phyloP scores from a whole-genome alignment of 2,888 invertebrate species.

The Carcina quercana region DNA sequence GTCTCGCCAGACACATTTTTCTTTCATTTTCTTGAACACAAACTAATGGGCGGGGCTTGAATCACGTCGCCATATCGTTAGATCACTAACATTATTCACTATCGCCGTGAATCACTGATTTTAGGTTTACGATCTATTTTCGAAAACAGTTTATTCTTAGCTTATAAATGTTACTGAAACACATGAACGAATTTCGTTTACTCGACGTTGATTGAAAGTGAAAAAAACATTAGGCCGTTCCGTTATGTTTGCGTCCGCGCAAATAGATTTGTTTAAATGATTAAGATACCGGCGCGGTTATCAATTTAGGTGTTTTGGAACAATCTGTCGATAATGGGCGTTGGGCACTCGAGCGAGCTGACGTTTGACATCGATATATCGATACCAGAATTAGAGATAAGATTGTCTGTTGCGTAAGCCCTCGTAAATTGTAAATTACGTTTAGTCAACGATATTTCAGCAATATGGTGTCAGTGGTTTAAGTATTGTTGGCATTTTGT shows the following conservation, averaged over 20 bases:
- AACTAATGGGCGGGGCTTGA: not conserved
- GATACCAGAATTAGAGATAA: conserved; percentile 20
- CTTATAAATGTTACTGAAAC: not conserved
- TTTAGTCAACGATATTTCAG: too few species aligned
- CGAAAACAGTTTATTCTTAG: conserved; percentile 1
- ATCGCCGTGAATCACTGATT: not conserved
- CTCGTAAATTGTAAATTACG: conserved; percentile 18
- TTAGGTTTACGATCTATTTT: not conserved
- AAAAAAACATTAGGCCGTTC: not conserved
- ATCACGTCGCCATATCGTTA: not conserved
- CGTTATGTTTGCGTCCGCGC: too few species aligned
- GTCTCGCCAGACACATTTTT: not conserved
- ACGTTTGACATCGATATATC: conserved; percentile 24
- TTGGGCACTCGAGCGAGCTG: conserved; percentile 23
- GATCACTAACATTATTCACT: not conserved
- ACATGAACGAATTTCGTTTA: not conserved
- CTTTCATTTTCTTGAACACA: not conserved
- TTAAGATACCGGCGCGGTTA: conserved; percentile 29
- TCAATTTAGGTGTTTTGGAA: conserved; percentile 29
- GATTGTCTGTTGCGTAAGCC: conserved; percentile 12
- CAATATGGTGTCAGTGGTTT: too few species aligned
- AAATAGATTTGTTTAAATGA: conserved; percentile 27
- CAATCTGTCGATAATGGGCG: conserved; percentile 33
- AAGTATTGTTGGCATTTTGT: too few species aligned
- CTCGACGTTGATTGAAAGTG: not conserved